Evolutionary conservation across 2,888 invertebrate genomes (phyloP).

Genomic region (Prenolepis imparis): DNA sequence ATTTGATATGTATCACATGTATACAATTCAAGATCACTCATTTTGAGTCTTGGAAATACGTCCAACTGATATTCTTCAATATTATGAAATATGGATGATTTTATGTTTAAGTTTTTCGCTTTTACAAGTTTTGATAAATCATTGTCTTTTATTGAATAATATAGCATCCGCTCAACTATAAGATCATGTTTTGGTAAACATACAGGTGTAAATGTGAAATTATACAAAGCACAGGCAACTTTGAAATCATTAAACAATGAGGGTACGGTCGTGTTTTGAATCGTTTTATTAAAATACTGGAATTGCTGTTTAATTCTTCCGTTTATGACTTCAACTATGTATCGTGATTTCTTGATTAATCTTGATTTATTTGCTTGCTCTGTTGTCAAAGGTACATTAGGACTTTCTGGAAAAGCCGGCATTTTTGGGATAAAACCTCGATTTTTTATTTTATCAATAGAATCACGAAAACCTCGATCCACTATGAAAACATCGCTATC

Average conservation of each 20-base stretch:
- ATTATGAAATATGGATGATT: not conserved
- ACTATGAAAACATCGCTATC: slow-evolving; percentile 30
- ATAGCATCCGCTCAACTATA: not conserved
- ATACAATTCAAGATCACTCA: slow-evolving; percentile 6
- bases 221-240: slow-evolving; percentile 44
- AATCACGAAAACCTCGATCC: slow-evolving; percentile 47
- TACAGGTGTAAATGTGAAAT: slow-evolving; percentile 4
- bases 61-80: not conserved
- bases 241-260: slow-evolving; percentile 32
- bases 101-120: slow-evolving; percentile 22
- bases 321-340: slow-evolving; percentile 38
- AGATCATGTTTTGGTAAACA: not conserved
- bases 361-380: slow-evolving; percentile 29
- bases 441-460: not conserved
- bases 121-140: not conserved
- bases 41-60: not conserved
- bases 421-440: slow-evolving; percentile 33
- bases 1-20: slow-evolving; percentile 34
- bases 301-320: slow-evolving; percentile 30
- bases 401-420: slow-evolving; percentile 21
- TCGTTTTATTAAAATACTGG: slow-evolving; percentile 33
- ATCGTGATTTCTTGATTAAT: slow-evolving; percentile 30
- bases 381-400: slow-evolving; percentile 15
- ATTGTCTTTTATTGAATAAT: slow-evolving; percentile 6
- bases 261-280: slow-evolving; percentile 6